Evolutionary conservation across 1,140 invertebrate species (phyloP).

Genomic region (Panulirus ornatus): DNA sequence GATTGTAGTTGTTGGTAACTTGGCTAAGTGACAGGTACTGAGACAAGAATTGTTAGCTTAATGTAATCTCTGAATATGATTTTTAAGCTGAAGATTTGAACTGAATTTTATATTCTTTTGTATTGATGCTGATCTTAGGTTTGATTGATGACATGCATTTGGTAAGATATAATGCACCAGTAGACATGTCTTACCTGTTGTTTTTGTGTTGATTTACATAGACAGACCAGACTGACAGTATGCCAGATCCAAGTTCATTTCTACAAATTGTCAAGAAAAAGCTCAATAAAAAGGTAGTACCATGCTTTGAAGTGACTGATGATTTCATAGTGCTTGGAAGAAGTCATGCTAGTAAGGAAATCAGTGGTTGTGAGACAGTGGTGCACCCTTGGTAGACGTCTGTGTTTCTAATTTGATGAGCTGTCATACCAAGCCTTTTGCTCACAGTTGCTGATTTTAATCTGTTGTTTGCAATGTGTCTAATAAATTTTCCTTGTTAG

Average conservation of each 20-base stretch:
- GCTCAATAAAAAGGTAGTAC: constrained; percentile 58
- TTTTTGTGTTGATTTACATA: constrained; percentile 45
- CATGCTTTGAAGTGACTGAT: background rate
- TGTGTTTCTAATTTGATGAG: background rate
- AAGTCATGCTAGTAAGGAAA: background rate
- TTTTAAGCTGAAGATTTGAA: too few species aligned
- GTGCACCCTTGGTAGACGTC: background rate
- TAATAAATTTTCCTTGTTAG: background rate
- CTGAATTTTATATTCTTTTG: too few species aligned
- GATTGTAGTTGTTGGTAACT: too few species aligned
- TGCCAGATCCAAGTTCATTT: constrained; percentile 57
- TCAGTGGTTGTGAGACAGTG: background rate
- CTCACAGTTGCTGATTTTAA: constrained; percentile 1
- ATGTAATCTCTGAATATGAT: too few species aligned
- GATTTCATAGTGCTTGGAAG: background rate
- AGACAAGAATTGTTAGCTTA: too few species aligned
- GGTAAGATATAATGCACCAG: too few species aligned
- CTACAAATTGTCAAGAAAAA: constrained; percentile 68
- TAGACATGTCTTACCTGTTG: background rate
- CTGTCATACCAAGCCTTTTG: background rate
- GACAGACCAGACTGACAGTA: constrained; percentile 60
- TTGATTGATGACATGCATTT: too few species aligned
- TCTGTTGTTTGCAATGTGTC: background rate
- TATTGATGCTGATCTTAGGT: too few species aligned
- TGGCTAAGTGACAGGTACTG: too few species aligned